A percentile compares a stretch with the other conserved stretches of the same genome.
Evolutionary conservation across 2,797 vertebrate species (phyloP).

Genomic region (Coilia nasus): DNA sequence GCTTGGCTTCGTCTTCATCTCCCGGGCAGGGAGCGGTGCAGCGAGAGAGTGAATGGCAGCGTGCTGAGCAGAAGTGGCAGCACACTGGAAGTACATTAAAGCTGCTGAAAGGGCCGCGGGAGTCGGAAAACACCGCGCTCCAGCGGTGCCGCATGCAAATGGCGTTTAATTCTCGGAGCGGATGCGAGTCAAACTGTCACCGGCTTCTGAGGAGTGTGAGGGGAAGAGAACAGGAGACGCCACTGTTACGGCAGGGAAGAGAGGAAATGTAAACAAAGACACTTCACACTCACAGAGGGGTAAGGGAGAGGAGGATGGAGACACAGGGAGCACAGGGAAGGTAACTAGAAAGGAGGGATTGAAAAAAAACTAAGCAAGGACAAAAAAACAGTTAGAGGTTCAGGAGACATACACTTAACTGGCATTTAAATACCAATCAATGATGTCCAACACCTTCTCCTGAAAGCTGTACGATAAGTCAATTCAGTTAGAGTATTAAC

Average conservation of each 20-base stretch:
- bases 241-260: neutral
- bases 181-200: conserved; percentile 6
- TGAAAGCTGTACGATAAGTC: neutral
- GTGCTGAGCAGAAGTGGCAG: neutral
- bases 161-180: conserved; percentile 9
- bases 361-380: neutral
- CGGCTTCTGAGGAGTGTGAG: too few species aligned
- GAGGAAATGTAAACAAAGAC: neutral
- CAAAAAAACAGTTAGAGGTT: neutral
- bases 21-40: neutral
- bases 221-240: conserved; percentile 4
- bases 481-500: neutral
- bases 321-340: neutral
- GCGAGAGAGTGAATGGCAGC: neutral
- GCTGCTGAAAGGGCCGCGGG: neutral
- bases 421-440: neutral
- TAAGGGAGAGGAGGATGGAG: neutral
- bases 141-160: neutral
- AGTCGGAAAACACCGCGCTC: conserved; percentile 9
- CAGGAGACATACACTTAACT: neutral
- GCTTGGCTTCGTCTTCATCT: neutral
- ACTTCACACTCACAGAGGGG: neutral
- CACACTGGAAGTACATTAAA: conserved; percentile 14
- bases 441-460: neutral
- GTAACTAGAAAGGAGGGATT: neutral